Percentiles rank a stretch among this genome's conserved stretches.
These are phyloP conservation scores for Alexandromys fortis DNA, from an alignment of 2,113 vertebrate genomes.

Conservation along the genomic window DNA sequence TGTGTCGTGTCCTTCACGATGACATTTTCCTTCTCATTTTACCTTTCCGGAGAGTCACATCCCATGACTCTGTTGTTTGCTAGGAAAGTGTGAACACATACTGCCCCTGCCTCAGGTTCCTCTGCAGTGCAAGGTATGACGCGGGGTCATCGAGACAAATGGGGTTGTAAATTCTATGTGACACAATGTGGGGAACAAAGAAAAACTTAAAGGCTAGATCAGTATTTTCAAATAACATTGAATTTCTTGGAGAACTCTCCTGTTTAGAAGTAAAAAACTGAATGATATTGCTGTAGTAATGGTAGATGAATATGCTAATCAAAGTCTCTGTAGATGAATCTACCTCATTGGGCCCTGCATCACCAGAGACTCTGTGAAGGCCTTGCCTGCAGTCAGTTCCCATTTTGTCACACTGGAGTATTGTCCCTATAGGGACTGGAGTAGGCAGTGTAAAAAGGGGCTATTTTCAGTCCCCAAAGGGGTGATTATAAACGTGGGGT, in stretches of 20 bases:
- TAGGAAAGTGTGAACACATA: neutral
- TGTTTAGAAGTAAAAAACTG: neutral
- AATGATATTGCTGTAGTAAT: neutral
- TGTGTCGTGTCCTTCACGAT: neutral
- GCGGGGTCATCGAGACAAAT: conserved; percentile 16
- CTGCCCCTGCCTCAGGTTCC: neutral
- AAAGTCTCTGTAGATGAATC: neutral
- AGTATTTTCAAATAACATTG: conserved; percentile 18
- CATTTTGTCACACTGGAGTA: neutral
- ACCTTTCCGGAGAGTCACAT: neutral
- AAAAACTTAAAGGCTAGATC: neutral
- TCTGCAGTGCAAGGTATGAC: neutral
- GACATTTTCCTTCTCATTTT: neutral
- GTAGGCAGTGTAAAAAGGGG: rapidly evolving
- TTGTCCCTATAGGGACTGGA: neutral
- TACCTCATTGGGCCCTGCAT: neutral
- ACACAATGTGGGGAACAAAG: neutral
- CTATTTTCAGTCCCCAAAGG: neutral
- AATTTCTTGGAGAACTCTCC: neutral
- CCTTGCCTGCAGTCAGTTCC: neutral
- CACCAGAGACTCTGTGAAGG: neutral
- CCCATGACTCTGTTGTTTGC: neutral
- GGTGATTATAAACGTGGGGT: neutral
- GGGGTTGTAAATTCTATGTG: neutral
- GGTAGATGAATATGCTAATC: neutral